These are phyloP conservation scores for Diadegma fenestrale DNA, from an alignment of 2,888 invertebrate genomes.

Conservation along the genomic window DNA sequence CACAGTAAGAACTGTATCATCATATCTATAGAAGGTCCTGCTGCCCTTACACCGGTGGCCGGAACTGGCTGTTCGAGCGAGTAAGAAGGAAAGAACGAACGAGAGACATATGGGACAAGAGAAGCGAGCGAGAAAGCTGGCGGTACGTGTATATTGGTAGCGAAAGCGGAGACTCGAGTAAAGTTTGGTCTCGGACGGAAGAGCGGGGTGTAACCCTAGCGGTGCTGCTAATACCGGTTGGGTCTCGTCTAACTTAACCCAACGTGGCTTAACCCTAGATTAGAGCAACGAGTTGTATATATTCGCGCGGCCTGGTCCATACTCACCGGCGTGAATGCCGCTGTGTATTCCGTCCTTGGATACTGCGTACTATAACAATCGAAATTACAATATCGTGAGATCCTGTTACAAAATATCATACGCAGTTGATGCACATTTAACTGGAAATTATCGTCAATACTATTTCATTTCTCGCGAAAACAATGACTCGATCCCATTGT, in stretches of 20 bases:
- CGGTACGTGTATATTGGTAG: constrained; percentile 20
- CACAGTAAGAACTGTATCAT: constrained; percentile 42
- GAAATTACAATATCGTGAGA: constrained; percentile 11
- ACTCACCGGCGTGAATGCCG: constrained; percentile 53
- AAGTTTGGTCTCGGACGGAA: constrained; percentile 65
- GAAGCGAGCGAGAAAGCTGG: constrained; percentile 52
- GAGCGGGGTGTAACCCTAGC: constrained; percentile 65
- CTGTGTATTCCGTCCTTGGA: constrained; percentile 18
- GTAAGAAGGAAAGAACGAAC: constrained; percentile 48
- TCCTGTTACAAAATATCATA: neutral
- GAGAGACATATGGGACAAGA: constrained; percentile 36
- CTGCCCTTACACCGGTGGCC: constrained; percentile 25
- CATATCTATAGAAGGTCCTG: constrained; percentile 36
- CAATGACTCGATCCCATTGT: neutral
- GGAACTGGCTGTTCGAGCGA: constrained; percentile 26
- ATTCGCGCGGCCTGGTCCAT: constrained; percentile 69
- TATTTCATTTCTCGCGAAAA: neutral
- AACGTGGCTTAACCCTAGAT: constrained; percentile 80
- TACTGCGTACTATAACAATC: constrained; percentile 18
- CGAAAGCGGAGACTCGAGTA: constrained; percentile 49
- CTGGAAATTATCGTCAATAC: neutral
- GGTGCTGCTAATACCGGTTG: constrained; percentile 77
- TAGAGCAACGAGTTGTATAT: constrained; percentile 77
- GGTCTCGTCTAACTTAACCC: constrained; percentile 79
- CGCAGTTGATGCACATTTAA: neutral